phyloP scores from a whole-genome alignment of 2,113 vertebrate genomes.

The Gavia stellata region DNA sequence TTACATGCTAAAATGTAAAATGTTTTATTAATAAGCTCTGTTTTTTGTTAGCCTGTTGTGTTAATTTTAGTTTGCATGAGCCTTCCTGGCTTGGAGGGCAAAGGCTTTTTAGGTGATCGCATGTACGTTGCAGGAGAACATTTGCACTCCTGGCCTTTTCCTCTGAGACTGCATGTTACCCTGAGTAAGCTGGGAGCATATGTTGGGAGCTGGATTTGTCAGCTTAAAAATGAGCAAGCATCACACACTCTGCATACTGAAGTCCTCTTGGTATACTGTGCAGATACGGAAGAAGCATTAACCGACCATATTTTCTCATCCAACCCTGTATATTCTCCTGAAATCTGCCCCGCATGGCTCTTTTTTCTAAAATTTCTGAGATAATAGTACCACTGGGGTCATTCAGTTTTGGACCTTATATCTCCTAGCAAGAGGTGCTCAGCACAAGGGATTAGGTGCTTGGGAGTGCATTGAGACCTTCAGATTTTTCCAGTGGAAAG shows the following conservation, averaged over 20 bases:
- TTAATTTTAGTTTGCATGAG: background rate
- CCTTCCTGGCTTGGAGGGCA: background rate
- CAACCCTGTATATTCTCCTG: background rate
- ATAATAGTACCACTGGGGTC: background rate
- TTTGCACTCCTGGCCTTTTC: background rate
- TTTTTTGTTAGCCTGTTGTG: background rate
- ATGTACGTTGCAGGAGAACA: background rate
- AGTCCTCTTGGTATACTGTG: background rate
- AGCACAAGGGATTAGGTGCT: background rate
- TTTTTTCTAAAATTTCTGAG: background rate
- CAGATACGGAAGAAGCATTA: background rate
- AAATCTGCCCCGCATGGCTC: background rate
- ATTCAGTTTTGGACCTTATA: background rate
- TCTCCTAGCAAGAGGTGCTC: background rate
- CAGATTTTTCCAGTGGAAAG: background rate
- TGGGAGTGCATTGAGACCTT: background rate
- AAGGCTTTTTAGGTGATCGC: background rate
- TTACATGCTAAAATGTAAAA: background rate
- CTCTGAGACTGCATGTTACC: background rate
- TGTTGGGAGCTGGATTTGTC: background rate
- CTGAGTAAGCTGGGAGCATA: background rate
- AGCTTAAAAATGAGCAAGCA: background rate
- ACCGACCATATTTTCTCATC: background rate
- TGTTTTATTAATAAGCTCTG: conserved; percentile 22
- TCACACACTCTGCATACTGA: background rate